Evolutionary conservation across 2,113 vertebrate genomes (phyloP), one percentile per base, ranked within the genome.

Genomic region (Pterophyllum scalare): DNA sequence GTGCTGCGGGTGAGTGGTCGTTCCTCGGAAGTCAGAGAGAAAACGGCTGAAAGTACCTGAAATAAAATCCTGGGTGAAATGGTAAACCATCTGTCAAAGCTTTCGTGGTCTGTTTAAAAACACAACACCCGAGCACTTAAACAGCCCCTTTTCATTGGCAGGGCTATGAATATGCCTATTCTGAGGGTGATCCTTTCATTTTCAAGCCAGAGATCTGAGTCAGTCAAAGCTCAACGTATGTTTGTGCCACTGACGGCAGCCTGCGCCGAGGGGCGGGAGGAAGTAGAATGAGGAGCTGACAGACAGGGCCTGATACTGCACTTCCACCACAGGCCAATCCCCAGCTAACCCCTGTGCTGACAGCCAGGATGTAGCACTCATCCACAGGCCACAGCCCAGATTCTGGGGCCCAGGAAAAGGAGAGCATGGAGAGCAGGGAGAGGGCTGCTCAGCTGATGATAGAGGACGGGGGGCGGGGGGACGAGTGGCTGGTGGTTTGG

Each of bases 361-460:
- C 94, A 95, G 94, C 93, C 93, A 95, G 94, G 94, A 95, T 95
- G 91, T 95, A 95, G 94, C 95, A 95, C 93, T 95, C 95, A 95
- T 95, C 94, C 93, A 92, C 87, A 92, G 92, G 90, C 93, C 94
- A 92, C 92, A 87, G 90, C 89, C 90, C 88, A 85, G 81, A 90
- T 90, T 79, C 89, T 87, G 92, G 87, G 94, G 92, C 93, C 93
- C 92, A 89, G 90, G 82, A 82, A 93, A 85, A 87, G 91, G 87
- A 89, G 84, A 85, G 91, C 75, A 67, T 54, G 88, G 93, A 91
- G 86, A 89, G 83, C 65, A 77, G 46, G 79, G 90, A 92, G 86
- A 77, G 78, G 90, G 83, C 79, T 79, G 81, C 60, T 65, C 52
- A 64, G 77, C 78, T 85, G 94, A 92, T 94, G 94, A 92, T 86